phyloP scores from a whole-genome alignment of 2,797 vertebrate species.

The Pogoniulus pusillus region DNA sequence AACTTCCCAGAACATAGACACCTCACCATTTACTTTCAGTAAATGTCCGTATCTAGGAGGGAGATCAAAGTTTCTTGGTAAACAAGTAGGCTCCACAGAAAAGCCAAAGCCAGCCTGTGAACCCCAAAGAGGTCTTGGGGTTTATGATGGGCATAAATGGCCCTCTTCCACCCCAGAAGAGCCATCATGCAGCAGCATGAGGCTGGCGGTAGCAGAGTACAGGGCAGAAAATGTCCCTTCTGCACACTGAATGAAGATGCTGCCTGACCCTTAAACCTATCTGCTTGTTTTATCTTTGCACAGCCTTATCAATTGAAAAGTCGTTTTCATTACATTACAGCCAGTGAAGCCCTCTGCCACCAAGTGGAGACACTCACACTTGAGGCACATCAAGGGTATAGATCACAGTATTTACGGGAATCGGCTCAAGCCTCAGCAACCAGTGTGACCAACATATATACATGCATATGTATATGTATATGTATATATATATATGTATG shows the following conservation, averaged over 20 bases:
- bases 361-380: neutral
- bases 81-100: neutral
- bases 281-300: neutral
- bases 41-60: neutral
- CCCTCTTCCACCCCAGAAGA: neutral
- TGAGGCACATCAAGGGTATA: accelerated
- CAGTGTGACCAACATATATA: neutral
- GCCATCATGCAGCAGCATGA: accelerated
- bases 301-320: neutral
- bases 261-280: neutral
- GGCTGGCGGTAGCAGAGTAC: neutral
- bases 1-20: neutral
- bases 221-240: neutral
- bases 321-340: accelerated
- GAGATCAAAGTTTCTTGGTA: neutral
- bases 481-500: neutral
- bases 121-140: neutral
- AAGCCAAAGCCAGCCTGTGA: neutral
- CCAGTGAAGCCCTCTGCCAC: neutral
- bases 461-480: accelerated
- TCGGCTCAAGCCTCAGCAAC: neutral
- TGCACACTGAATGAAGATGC: accelerated
- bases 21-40: neutral
- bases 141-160: neutral
- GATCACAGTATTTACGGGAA: accelerated